phyloP scores from a whole-genome alignment of 2,797 vertebrate species.

The Lutjanus argentimaculatus region DNA sequence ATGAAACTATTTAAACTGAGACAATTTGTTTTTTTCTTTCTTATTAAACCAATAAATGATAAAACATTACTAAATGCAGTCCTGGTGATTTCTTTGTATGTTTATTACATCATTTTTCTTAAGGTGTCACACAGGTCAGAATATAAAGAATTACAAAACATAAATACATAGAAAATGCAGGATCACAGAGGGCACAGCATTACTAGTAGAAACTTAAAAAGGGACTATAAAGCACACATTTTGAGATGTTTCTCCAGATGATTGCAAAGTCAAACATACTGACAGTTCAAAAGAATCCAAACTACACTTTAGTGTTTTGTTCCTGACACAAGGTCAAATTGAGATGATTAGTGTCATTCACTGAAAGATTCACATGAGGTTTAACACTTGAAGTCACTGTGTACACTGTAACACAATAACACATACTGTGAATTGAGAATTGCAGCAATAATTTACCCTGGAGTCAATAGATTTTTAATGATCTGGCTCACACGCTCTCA shows the following conservation, averaged over 20 bases:
- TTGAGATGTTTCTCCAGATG: conserved; percentile 22
- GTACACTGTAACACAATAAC: conserved; percentile 5
- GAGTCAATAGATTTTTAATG: neutral
- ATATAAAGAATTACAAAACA: conserved; percentile 75
- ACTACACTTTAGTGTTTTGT: conserved; percentile 4
- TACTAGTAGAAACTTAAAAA: conserved; percentile 18
- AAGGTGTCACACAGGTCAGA: conserved; percentile 68
- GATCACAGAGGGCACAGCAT: conserved; percentile 42
- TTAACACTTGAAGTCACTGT: conserved; percentile 5
- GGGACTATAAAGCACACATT: conserved; percentile 19
- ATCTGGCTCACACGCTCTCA: neutral
- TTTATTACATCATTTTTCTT: conserved; percentile 63
- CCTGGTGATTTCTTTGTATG: conserved; percentile 42
- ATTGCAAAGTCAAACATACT: conserved; percentile 5
- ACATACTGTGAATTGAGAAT: conserved; percentile 12
- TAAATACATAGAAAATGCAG: conserved; percentile 74
- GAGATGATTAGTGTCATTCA: conserved; percentile 23
- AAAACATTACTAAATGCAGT: neutral
- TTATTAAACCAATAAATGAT: conserved; percentile 16
- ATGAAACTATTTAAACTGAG: neutral
- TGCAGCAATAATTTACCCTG: neutral
- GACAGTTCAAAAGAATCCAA: conserved; percentile 16
- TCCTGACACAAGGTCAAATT: conserved; percentile 16
- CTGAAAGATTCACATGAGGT: neutral
- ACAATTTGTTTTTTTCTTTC: neutral